Conservation (phyloP, 2,797 vertebrate species). For the Oceanodroma leucorhoa region DNA sequence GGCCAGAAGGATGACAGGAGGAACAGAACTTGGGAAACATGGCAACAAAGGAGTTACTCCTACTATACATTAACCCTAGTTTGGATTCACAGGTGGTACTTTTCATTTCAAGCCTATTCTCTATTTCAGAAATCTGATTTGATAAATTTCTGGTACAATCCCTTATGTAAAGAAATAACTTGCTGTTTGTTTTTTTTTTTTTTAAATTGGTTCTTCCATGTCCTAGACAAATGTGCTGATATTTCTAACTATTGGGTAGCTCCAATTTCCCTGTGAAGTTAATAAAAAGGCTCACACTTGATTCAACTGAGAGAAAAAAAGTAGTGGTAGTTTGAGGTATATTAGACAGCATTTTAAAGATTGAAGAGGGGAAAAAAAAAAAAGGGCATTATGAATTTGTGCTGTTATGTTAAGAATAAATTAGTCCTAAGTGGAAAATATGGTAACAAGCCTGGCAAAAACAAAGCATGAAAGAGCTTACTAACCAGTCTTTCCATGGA, state of each 20-base stretch:
- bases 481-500: neutral
- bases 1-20: neutral
- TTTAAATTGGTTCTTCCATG: neutral
- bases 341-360: neutral
- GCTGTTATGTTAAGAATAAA: neutral
- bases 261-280: neutral
- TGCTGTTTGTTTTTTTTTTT: neutral
- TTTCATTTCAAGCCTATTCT: neutral
- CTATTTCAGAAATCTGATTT: neutral
- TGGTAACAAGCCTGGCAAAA: conserved; percentile 38
- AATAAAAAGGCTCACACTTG: neutral
- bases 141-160: neutral
- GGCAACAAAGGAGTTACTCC: neutral
- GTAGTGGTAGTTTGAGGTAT: neutral
- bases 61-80: neutral
- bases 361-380: neutral
- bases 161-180: neutral
- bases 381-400: neutral
- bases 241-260: neutral
- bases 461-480: neutral
- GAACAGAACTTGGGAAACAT: neutral
- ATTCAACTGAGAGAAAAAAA: neutral
- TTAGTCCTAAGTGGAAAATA: conserved; percentile 53
- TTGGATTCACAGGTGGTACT: neutral
- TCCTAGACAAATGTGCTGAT: neutral